A percentile compares a stretch with the other conserved stretches of the same genome.
These are phyloP conservation scores for Eupsilia transversa DNA, from an alignment of 2,888 invertebrate species.

Conservation along the genomic window DNA sequence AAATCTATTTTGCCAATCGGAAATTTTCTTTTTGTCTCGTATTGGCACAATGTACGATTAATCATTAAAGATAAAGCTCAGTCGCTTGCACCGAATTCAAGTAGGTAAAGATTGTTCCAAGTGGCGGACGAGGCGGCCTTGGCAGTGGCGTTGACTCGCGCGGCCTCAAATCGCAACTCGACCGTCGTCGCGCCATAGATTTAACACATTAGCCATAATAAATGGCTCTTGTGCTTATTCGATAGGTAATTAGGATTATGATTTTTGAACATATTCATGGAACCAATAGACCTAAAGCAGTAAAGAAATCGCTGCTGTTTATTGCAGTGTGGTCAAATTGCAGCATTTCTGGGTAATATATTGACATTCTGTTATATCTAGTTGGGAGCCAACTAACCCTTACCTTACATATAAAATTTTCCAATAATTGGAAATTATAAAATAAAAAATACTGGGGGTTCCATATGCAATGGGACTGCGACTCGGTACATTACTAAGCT, in stretches of 20 bases:
- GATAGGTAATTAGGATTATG: background rate
- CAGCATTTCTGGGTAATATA: background rate
- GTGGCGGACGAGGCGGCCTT: constrained; percentile 83
- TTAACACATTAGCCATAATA: constrained; percentile 69
- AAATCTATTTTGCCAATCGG: constrained; percentile 15
- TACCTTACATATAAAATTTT: background rate
- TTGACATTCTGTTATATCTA: background rate
- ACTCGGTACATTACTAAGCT: background rate
- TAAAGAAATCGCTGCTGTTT: constrained; percentile 1
- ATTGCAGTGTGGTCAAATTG: constrained; percentile 10
- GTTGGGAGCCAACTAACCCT: background rate
- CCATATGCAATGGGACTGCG: background rate
- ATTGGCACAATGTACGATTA: constrained; percentile 33
- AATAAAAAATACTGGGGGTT: too few species aligned
- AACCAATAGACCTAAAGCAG: background rate
- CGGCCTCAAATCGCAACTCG: constrained; percentile 83
- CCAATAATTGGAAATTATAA: background rate
- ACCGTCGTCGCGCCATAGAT: constrained; percentile 76
- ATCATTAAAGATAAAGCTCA: constrained; percentile 55
- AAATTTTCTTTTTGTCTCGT: constrained; percentile 20
- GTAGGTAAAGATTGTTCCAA: constrained; percentile 75
- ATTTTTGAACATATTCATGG: background rate
- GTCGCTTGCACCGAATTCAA: constrained; percentile 73
- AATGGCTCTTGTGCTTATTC: constrained; percentile 59
- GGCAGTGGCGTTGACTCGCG: constrained; percentile 87